Evolutionary conservation across 1,140 invertebrate genomes (phyloP), one percentile per base, ranked within the genome.

Genomic region (Chymomyza costata): DNA sequence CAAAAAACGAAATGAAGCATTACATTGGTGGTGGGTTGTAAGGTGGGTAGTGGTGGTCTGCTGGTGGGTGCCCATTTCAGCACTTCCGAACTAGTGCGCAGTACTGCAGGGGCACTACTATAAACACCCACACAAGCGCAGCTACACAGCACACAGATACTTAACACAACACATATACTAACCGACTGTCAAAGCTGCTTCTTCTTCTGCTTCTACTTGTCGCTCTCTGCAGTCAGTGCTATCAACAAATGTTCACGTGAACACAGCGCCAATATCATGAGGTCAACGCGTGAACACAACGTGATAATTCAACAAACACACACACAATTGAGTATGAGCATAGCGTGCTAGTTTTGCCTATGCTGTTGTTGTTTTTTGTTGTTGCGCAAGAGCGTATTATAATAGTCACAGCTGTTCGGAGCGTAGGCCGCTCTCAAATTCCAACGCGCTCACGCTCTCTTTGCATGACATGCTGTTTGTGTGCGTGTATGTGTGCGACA

Each of bases 211-310:
- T 59, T 31, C 17, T 35, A 3, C 43, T 30, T 45, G 15, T 41
- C 25, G 31, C 25, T 35, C 32, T 15, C 52, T 35, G 54, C n/a
- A 48, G 49, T 35, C 61, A 65, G 32, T 28, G 66, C 63, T 78
- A 78, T 78, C 74, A 78, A 80, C 73, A 80, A 78, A 64, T 80
- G 73, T 78, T 80, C 73, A 78, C 73, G 73, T 80, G 73, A 78
- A 80, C 67, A 34, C 13, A n/a, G 32, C 32, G 32, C 13, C 18
- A 40, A 32, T 56, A 84, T 55, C 82, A 84, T 84, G 82, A 84
- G 82, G 82, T 84, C 82, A 84, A 84, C 62, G 82, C 82, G 82
- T 84, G 82, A 76, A 82, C 73, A 73, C 54, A 28, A 41, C 46
- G 58, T 63, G 54, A 63, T 63, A 59, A 58, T 70, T 57, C 73